Evolutionary conservation across 2,113 vertebrate genomes (phyloP), one percentile per base, ranked within the genome.

Genomic region (Phodopus roborovskii): DNA sequence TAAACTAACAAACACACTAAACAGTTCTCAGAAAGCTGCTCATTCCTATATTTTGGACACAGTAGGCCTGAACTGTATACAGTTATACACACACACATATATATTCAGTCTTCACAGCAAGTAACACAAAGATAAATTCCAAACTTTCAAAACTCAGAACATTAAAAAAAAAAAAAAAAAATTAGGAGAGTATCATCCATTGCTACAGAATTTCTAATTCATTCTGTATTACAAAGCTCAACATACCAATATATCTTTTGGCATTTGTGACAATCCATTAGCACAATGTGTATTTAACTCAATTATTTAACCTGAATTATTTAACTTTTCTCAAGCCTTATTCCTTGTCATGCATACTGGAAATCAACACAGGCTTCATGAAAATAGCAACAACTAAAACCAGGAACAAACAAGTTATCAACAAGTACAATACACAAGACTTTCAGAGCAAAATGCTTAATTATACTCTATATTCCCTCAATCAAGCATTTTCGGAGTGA

Each of bases 241-340:
- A 88, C 26, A 88, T 90, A 91, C 39, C 60, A 75, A 58, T 77
- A 71, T 53, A 88, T 91, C n/a, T 95, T 96, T 86, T 89, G 68
- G 86, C 39, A 95, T 81, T 60, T 85, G 77, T 95, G 58, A 96
- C 75, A 74, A 75, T 10, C 71, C 66, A 86, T 86, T 77, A 90
- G 58, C 56, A 92, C 48, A 90, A 90, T 87, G 82, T 83, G 82
- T 91, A 96, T 53, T 97, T 85, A 88, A 95, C 39, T 86, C 92
- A 88, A 94, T n/a, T n/a, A n/a, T n/a, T n/a, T n/a, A n/a, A 15
- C 56, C 58, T 86, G 50, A 91, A 64, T 9, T 85, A 24, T 33
- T 77, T 16, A 5, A 24, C 36, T 93, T 81, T 97, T 91, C 68
- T 91, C 22, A 86, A 30, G 28, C 16, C 64, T 83, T 26, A 64